Conservation (phyloP, 2,888 invertebrate species). For the Hirtodrosophila cameraria region DNA sequence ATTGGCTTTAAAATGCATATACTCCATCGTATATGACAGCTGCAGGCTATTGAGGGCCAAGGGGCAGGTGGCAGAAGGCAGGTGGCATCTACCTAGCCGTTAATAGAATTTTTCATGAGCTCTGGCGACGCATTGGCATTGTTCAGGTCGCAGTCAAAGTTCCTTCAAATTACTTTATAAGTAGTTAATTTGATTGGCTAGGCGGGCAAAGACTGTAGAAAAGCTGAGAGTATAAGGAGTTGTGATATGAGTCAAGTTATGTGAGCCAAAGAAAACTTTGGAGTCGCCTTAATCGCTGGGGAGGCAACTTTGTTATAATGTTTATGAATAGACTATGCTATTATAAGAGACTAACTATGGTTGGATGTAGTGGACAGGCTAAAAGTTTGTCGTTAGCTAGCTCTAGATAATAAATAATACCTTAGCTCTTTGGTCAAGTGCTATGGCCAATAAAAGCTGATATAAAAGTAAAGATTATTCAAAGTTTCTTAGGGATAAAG, state of each 20-base stretch:
- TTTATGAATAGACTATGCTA: slow-evolving; percentile 56
- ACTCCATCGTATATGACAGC: slow-evolving; percentile 46
- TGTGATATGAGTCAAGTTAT: slow-evolving; percentile 62
- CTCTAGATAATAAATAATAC: slow-evolving; percentile 29
- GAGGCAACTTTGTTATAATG: slow-evolving; percentile 69
- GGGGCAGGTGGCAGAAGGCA: neutral
- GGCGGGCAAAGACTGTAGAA: slow-evolving; percentile 11
- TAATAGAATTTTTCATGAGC: slow-evolving; percentile 77
- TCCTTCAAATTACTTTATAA: slow-evolving; percentile 73
- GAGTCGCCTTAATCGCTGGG: slow-evolving; percentile 59
- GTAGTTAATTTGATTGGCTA: slow-evolving; percentile 75
- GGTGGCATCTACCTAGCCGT: slow-evolving; percentile 40
- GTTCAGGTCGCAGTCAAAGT: slow-evolving; percentile 57
- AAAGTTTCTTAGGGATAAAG: slow-evolving; percentile 2
- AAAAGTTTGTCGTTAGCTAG: slow-evolving; percentile 29
- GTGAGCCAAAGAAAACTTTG: slow-evolving; percentile 50
- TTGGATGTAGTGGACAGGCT: slow-evolving; percentile 27
- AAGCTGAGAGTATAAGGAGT: neutral
- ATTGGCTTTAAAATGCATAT: slow-evolving; percentile 74
- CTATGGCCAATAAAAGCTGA: slow-evolving; percentile 8
- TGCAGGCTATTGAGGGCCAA: slow-evolving; percentile 18
- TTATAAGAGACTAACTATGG: slow-evolving; percentile 19
- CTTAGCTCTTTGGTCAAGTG: slow-evolving; percentile 17
- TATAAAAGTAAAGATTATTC: slow-evolving; percentile 9
- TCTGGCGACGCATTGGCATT: slow-evolving; percentile 59